Percentiles rank a stretch among this genome's conserved stretches.
Evolutionary conservation across 2,113 vertebrate genomes (phyloP).

Genomic region (Zosterops borbonicus): DNA sequence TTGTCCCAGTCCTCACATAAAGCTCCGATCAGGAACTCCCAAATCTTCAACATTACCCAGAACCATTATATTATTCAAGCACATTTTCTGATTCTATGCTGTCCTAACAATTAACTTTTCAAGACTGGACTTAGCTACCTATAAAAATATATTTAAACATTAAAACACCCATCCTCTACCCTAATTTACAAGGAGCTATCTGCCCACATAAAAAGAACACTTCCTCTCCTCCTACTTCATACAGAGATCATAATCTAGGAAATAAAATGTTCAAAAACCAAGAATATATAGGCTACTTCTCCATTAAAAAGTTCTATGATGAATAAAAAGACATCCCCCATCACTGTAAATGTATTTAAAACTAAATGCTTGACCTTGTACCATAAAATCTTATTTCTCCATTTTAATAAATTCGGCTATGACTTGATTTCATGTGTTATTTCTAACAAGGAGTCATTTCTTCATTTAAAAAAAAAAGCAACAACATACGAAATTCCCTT

Average conservation of each 20-base stretch:
- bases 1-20: not conserved
- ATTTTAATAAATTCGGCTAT: not conserved
- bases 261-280: not conserved
- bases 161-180: not conserved
- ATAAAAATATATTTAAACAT: not conserved
- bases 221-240: not conserved
- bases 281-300: not conserved
- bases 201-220: not conserved
- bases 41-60: not conserved
- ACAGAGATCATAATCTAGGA: not conserved
- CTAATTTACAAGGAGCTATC: not conserved
- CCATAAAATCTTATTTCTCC: not conserved
- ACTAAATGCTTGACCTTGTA: not conserved
- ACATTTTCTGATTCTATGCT: not conserved
- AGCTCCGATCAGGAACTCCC: not conserved
- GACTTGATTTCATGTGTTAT: not conserved
- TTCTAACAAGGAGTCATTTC: not conserved
- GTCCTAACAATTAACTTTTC: not conserved
- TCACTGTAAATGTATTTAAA: not conserved
- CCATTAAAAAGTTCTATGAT: not conserved
- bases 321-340: not conserved
- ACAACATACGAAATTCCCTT: not conserved
- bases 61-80: not conserved
- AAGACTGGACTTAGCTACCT: not conserved
- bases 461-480: not conserved